Conservation (phyloP, 64 coral and sea anemone species). For the Stichodactyla mertensii region DNA sequence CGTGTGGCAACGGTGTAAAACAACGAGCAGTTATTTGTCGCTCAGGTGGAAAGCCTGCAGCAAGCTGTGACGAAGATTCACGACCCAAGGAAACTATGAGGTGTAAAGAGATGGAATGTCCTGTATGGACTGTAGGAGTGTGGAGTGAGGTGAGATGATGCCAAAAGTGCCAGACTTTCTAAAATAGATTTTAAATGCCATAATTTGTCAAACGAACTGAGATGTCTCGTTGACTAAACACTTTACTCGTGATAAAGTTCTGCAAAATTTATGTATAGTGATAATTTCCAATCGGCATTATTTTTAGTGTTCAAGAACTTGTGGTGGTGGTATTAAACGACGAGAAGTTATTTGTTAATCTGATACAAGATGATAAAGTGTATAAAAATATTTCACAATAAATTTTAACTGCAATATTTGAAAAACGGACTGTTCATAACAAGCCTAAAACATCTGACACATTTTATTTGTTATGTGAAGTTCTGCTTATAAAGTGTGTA, state of each 20-base stretch:
- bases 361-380: too few species aligned
- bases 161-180: neutral
- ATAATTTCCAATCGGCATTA: neutral
- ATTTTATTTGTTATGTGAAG: neutral
- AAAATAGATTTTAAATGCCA: too few species aligned
- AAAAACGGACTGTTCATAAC: too few species aligned
- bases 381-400: neutral
- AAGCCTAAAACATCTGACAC: neutral
- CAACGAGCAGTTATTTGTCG: constrained; percentile 40
- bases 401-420: too few species aligned
- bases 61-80: constrained; percentile 9
- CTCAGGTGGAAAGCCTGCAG: constrained; percentile 3
- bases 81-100: neutral
- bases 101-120: constrained; percentile 27
- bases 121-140: constrained; percentile 32
- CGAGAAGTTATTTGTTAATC: constrained; percentile 36
- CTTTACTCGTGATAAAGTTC: neutral
- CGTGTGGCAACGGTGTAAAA: constrained; percentile 59
- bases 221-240: neutral
- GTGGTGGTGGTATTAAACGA: constrained; percentile 52
- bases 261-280: neutral
- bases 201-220: neutral
- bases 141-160: constrained; percentile 35
- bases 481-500: neutral
- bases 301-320: constrained; percentile 46